Conservation (phyloP, 2,113 vertebrate species). For the Anoplopoma fimbria region DNA sequence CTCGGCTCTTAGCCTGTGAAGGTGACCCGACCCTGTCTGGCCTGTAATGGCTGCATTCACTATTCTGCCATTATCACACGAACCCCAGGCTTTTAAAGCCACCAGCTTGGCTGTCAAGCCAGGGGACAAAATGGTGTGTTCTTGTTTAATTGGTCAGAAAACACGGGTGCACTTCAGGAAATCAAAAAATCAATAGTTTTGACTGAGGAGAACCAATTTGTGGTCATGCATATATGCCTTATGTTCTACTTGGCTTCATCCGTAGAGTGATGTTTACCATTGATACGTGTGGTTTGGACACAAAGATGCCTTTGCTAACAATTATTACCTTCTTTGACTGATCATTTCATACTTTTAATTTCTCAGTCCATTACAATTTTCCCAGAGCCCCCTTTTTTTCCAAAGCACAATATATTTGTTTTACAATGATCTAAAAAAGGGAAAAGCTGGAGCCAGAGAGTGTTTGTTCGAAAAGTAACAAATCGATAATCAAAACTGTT, state of each 20-base stretch:
- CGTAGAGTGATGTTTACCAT: not conserved
- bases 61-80: conserved; percentile 49
- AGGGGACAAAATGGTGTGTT: not conserved
- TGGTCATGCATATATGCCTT: not conserved
- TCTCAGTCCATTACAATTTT: not conserved
- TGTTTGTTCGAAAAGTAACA: not conserved
- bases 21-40: conserved; percentile 61
- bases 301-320: not conserved
- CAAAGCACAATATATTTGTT: not conserved
- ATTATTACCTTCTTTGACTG: not conserved
- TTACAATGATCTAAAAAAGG: not conserved
- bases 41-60: conserved; percentile 48
- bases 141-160: conserved; percentile 45
- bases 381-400: not conserved
- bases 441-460: not conserved
- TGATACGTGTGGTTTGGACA: not conserved
- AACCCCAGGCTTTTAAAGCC: conserved; percentile 54
- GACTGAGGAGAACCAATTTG: not conserved
- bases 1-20: conserved; percentile 57
- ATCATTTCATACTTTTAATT: not conserved
- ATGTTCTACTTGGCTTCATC: not conserved
- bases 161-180: conserved; percentile 3
- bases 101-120: conserved; percentile 1
- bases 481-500: conserved; percentile 1
- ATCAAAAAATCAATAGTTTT: conserved; percentile 6